Percentiles rank a stretch among this genome's conserved stretches.
These are phyloP conservation scores for Anabas testudineus DNA, from an alignment of 2,797 vertebrate genomes.

Conservation along the genomic window DNA sequence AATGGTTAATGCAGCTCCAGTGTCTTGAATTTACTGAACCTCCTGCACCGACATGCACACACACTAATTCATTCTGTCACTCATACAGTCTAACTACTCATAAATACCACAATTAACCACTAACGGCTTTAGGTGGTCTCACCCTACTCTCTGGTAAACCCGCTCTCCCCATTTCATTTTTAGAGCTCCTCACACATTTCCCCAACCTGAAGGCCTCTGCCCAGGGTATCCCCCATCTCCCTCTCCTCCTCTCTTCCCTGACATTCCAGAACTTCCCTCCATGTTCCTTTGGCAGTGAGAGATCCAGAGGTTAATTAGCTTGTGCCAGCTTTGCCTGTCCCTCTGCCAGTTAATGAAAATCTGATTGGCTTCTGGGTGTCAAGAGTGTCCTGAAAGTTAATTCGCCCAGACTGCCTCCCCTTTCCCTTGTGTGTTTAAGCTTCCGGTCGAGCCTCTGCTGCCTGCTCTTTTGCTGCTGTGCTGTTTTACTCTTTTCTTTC, in stretches of 20 bases:
- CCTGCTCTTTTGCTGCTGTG: constrained; percentile 45
- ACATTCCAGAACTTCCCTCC: constrained; percentile 73
- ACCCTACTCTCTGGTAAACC: constrained; percentile 16
- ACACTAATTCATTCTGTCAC: neutral
- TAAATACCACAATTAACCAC: constrained; percentile 39
- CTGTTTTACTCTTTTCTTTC: constrained; percentile 41
- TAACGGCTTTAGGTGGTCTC: constrained; percentile 19
- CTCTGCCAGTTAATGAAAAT: constrained; percentile 88
- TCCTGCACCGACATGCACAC: constrained; percentile 4
- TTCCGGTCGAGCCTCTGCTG: constrained; percentile 58
- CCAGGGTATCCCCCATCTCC: constrained; percentile 71
- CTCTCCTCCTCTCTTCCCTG: constrained; percentile 67
- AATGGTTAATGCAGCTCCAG: neutral
- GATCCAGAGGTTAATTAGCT: constrained; percentile 87
- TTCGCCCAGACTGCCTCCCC: constrained; percentile 74
- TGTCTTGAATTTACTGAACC: constrained; percentile 3
- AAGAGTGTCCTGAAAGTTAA: constrained; percentile 89
- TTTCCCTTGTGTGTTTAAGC: constrained; percentile 77
- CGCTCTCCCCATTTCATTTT: constrained; percentile 34
- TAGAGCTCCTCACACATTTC: constrained; percentile 54
- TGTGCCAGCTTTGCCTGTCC: constrained; percentile 85
- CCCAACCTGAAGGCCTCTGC: constrained; percentile 74
- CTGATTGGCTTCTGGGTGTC: constrained; percentile 88
- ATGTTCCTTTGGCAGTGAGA: constrained; percentile 76
- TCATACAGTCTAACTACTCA: neutral